Percentiles rank a stretch among this genome's conserved stretches.
phyloP scores from a whole-genome alignment of 2,888 invertebrate species.

The Oxyteleia sp. region DNA sequence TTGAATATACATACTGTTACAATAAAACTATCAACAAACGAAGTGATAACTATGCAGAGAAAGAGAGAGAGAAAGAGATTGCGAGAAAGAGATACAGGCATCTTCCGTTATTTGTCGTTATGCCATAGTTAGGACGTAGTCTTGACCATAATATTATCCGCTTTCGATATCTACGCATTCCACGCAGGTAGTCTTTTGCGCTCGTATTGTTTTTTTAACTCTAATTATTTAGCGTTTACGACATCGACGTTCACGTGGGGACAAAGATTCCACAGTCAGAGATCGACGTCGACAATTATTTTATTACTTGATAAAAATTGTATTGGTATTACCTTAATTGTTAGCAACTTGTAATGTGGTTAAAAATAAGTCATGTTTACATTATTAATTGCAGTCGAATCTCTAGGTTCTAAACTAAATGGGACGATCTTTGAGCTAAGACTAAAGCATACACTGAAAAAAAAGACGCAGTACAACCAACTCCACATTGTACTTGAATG shows the following conservation, averaged over 20 bases:
- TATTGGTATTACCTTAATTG: too few species aligned
- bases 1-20: constrained; percentile 85
- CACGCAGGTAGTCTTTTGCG: constrained; percentile 51
- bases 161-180: constrained; percentile 64
- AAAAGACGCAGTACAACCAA: too few species aligned
- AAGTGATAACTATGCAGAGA: constrained; percentile 72
- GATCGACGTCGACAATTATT: constrained; percentile 15
- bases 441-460: too few species aligned
- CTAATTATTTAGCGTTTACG: constrained; percentile 35
- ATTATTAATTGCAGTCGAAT: too few species aligned
- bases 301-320: too few species aligned
- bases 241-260: constrained; percentile 35
- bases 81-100: constrained; percentile 24
- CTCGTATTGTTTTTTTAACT: constrained; percentile 44
- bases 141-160: constrained; percentile 50
- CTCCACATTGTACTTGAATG: too few species aligned
- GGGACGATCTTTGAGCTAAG: too few species aligned
- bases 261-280: constrained; percentile 4
- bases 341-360: neutral
- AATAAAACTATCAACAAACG: constrained; percentile 76
- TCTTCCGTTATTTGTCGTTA: constrained; percentile 67
- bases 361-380: too few species aligned
- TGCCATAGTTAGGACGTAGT: constrained; percentile 61
- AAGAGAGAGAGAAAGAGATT: constrained; percentile 22
- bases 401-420: too few species aligned